Conservation (phyloP, 2,888 invertebrate genomes). For the Agrochola lychnidis region DNA sequence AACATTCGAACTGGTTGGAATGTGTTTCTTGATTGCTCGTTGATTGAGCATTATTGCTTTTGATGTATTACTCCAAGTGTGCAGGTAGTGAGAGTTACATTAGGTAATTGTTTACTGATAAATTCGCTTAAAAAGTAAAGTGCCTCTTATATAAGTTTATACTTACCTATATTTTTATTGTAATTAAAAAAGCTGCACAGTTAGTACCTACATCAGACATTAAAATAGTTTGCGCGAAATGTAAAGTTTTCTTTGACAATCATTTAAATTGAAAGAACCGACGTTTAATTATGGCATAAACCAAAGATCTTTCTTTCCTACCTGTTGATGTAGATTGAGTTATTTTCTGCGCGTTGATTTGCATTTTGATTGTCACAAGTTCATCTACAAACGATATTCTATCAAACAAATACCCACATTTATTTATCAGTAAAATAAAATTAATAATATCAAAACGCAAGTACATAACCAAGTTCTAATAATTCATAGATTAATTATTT, state of each 20-base stretch:
- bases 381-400: neutral
- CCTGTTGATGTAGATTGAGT: neutral
- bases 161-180: neutral
- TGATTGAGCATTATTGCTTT: slow-evolving; percentile 37
- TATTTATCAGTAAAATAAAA: neutral
- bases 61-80: slow-evolving; percentile 32
- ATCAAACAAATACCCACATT: neutral
- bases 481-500: neutral
- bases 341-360: neutral
- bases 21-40: slow-evolving; percentile 39
- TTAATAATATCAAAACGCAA: neutral
- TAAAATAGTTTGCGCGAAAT: neutral
- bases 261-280: neutral
- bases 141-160: neutral
- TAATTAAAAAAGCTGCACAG: neutral
- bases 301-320: neutral
- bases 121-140: neutral
- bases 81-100: neutral
- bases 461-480: neutral
- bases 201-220: neutral
- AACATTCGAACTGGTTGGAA: slow-evolving; percentile 46
- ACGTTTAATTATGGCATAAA: neutral
- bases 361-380: neutral
- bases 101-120: neutral
- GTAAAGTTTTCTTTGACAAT: neutral